phyloP scores from a whole-genome alignment of 2,888 invertebrate species.

The Heliconius erato region DNA sequence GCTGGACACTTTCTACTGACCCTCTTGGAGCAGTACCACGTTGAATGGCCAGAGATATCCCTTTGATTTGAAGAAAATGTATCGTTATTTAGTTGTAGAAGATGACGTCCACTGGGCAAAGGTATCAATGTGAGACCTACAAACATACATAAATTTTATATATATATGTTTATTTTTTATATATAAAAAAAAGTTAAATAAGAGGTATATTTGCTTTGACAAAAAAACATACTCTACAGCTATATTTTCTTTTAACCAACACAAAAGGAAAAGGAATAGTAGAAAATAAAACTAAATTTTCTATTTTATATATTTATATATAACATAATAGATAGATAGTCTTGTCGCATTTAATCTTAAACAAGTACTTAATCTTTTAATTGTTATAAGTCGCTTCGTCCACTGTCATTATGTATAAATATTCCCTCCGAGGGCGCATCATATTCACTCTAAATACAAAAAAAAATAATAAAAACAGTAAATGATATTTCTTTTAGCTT shows the following conservation, averaged over 20 bases:
- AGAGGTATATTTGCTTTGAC: no score
- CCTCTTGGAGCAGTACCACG: conserved; percentile 60
- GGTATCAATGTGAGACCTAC: conserved; percentile 52
- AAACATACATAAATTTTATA: conserved; percentile 27
- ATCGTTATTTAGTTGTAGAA: conserved; percentile 54
- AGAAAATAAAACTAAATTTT: neutral
- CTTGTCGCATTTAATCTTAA: neutral
- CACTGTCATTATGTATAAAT: no score
- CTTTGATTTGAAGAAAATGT: conserved; percentile 56
- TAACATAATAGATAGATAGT: neutral
- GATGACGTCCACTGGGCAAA: conserved; percentile 55
- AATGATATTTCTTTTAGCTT: no score
- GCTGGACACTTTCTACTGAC: conserved; percentile 55
- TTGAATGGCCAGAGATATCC: conserved; percentile 50
- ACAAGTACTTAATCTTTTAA: no score
- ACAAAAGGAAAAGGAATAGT: neutral
- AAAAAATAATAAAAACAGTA: no score
- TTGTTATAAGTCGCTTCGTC: no score
- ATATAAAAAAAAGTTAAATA: neutral
- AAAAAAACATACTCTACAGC: neutral
- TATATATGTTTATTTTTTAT: conserved; percentile 1
- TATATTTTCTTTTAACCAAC: neutral
- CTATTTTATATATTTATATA: neutral
- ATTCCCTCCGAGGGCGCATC: no score
- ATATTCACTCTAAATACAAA: no score